A percentile compares a stretch with the other conserved stretches of the same genome.
Conservation (phyloP, 2,888 invertebrate species). For the Ophion slaviceki region DNA sequence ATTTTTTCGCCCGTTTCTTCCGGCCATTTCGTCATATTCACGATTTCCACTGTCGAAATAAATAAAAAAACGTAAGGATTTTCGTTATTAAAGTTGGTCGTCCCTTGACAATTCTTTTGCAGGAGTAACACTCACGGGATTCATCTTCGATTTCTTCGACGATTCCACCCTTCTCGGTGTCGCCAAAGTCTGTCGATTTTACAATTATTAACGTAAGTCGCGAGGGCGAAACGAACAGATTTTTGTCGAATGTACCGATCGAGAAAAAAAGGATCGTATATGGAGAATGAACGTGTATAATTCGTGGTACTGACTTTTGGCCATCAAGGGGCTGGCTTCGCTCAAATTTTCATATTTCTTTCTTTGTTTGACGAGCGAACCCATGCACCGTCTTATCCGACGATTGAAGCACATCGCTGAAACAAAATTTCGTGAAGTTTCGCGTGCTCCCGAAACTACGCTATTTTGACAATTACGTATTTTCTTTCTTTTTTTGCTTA, state of each 20-base stretch:
- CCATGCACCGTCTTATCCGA: constrained; percentile 85
- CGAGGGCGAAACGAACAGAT: background rate
- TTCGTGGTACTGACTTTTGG: constrained; percentile 71
- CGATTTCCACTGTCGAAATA: constrained; percentile 80
- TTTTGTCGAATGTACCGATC: background rate
- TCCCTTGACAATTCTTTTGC: background rate
- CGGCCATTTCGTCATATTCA: constrained; percentile 85
- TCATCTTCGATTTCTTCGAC: constrained; percentile 73
- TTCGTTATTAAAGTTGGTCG: background rate
- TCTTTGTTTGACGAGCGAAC: constrained; percentile 84
- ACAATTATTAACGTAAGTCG: background rate
- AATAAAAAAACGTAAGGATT: too few species aligned
- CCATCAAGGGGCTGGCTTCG: constrained; percentile 81
- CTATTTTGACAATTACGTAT: background rate
- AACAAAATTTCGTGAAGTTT: constrained; percentile 71
- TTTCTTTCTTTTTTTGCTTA: constrained; percentile 10
- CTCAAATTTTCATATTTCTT: constrained; percentile 86
- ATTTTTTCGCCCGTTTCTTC: constrained; percentile 83
- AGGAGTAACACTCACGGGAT: constrained; percentile 50
- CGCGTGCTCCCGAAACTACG: background rate
- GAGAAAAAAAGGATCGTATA: background rate
- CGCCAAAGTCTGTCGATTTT: constrained; percentile 49
- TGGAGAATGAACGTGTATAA: background rate
- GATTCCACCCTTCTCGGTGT: constrained; percentile 64
- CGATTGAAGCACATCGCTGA: constrained; percentile 89